A percentile compares a stretch with the other conserved stretches of the same genome.
These are phyloP conservation scores for Delia radicum DNA, from an alignment of 1,140 invertebrate species.

Conservation along the genomic window DNA sequence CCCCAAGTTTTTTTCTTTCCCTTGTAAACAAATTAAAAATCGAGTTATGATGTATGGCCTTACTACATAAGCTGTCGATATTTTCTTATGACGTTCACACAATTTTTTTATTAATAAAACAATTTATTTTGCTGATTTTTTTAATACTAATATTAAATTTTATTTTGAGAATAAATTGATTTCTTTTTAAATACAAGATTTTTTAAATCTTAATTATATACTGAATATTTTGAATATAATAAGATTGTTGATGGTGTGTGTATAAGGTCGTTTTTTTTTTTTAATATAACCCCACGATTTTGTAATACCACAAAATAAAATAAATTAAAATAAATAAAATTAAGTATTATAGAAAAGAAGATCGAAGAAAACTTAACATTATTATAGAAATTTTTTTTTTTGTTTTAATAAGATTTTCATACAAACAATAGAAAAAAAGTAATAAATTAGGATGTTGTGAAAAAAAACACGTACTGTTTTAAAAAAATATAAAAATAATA, in stretches of 20 bases:
- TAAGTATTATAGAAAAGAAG: too few species aligned
- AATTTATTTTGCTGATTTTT: background rate
- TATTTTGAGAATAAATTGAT: conserved; percentile 7
- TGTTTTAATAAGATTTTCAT: background rate
- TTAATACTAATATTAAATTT: background rate
- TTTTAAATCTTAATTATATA: background rate
- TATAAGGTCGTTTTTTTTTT: background rate
- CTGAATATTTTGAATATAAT: too few species aligned
- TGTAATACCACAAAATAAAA: background rate
- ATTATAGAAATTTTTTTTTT: too few species aligned
- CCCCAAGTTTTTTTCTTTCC: too few species aligned
- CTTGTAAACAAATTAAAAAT: too few species aligned
- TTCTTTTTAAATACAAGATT: conserved; percentile 13
- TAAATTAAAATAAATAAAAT: background rate
- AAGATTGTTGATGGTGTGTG: too few species aligned
- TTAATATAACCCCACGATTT: background rate
- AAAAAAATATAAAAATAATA: background rate
- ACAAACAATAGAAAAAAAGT: background rate
- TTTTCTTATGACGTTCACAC: too few species aligned
- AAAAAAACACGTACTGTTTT: background rate
- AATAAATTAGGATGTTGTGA: background rate
- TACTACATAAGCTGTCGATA: too few species aligned
- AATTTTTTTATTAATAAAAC: too few species aligned
- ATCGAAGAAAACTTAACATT: too few species aligned
- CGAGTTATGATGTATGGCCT: too few species aligned